A percentile compares a stretch with the other conserved stretches of the same genome.
phyloP scores from a whole-genome alignment of 2,888 invertebrate genomes.

The Yponomeuta plumbellus region DNA sequence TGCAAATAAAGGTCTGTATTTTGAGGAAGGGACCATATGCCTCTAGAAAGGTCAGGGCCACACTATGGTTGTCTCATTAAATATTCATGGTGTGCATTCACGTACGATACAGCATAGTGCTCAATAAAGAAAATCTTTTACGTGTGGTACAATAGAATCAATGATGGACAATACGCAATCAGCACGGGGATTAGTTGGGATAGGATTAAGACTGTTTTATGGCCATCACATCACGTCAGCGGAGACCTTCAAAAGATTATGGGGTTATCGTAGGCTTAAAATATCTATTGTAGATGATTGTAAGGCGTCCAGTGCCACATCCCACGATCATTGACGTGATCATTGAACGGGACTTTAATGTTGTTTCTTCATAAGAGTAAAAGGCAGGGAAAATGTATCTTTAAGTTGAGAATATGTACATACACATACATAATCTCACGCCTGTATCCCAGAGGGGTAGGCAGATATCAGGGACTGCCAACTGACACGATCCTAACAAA shows the following conservation, averaged over 20 bases:
- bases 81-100: constrained; percentile 63
- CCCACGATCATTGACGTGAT: no score
- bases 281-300: no score
- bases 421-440: no score
- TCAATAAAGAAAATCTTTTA: constrained; percentile 51
- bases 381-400: no score
- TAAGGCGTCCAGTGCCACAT: no score
- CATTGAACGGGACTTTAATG: no score
- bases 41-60: constrained; percentile 53
- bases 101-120: constrained; percentile 34
- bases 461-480: no score
- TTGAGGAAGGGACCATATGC: not conserved
- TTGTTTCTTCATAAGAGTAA: no score
- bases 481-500: no score
- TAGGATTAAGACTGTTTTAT: not conserved
- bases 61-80: constrained; percentile 47
- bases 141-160: constrained; percentile 35
- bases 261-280: not conserved
- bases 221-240: not conserved
- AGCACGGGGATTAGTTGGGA: not conserved
- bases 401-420: no score
- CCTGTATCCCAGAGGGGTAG: no score
- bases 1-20: not conserved
- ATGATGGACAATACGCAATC: constrained; percentile 23
- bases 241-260: not conserved